Evolutionary conservation across 2,888 invertebrate genomes (phyloP).

Genomic region (Stenichneumon culpator): DNA sequence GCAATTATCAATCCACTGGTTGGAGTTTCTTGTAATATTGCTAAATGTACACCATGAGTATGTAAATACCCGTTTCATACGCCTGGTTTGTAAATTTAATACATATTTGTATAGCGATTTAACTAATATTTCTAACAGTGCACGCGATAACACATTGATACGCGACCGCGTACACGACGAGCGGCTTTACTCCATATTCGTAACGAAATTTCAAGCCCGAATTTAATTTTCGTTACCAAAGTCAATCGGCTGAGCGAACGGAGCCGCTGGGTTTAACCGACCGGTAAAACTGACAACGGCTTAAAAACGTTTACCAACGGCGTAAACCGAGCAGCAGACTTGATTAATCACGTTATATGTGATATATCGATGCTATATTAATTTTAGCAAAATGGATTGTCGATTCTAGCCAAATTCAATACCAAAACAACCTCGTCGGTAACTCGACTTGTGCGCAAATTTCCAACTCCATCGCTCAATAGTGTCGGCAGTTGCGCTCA

Average conservation of each 20-base stretch:
- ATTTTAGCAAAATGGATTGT: not conserved
- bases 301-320: not conserved
- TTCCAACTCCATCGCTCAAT: too few species aligned
- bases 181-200: slow-evolving; percentile 4
- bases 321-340: slow-evolving; percentile 3
- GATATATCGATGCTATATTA: not conserved
- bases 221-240: slow-evolving; percentile 30
- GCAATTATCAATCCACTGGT: too few species aligned
- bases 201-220: slow-evolving; percentile 32
- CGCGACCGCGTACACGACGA: not conserved
- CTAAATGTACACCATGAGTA: too few species aligned
- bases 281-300: not conserved
- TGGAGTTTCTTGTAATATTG: too few species aligned
- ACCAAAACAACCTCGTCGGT: too few species aligned
- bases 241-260: not conserved
- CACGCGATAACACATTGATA: slow-evolving; percentile 5
- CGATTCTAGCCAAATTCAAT: too few species aligned
- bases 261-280: not conserved
- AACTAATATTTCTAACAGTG: too few species aligned
- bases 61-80: too few species aligned
- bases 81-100: too few species aligned
- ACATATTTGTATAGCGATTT: too few species aligned
- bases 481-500: too few species aligned
- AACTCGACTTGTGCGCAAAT: too few species aligned
- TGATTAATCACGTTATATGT: not conserved